phyloP scores from a whole-genome alignment of 2,888 invertebrate genomes.

The Dicranocentrus wangi region DNA sequence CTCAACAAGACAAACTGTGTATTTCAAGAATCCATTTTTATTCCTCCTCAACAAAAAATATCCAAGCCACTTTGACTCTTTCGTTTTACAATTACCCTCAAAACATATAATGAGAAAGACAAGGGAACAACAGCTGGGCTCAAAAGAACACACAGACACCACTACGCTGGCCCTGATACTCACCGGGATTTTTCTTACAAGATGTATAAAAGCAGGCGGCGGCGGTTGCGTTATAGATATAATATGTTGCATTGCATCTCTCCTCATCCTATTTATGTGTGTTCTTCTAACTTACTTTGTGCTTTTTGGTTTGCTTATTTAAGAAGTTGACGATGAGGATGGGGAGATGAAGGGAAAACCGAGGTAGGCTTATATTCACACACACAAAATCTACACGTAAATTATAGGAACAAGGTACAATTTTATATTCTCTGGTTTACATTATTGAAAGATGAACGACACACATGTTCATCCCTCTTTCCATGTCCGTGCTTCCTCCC shows the following conservation, averaged over 20 bases:
- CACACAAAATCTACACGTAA: background rate
- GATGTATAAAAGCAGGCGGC: conserved; percentile 1
- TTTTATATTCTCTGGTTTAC: conserved; percentile 28
- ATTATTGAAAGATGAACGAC: conserved; percentile 51
- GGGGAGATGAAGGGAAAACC: conserved; percentile 41
- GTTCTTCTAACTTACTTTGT: conserved; percentile 40
- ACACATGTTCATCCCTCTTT: conserved; percentile 38
- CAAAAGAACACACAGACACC: conserved; percentile 32
- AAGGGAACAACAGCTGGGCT: conserved; percentile 53
- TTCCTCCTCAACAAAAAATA: conserved; percentile 1
- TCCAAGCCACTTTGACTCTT: conserved; percentile 1
- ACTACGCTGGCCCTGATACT: conserved; percentile 2
- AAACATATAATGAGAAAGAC: conserved; percentile 36
- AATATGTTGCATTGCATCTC: too few relatives aligned
- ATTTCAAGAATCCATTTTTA: conserved; percentile 21
- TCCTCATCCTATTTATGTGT: too few relatives aligned
- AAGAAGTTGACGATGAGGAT: conserved; percentile 48
- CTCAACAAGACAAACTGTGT: conserved; percentile 10
- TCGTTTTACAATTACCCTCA: conserved; percentile 2
- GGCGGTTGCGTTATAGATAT: conserved; percentile 20
- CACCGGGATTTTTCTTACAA: conserved; percentile 23
- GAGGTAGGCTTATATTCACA: background rate
- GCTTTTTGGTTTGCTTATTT: conserved; percentile 57
- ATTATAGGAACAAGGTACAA: background rate
- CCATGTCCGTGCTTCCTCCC: conserved; percentile 21